Evolutionary conservation across 2,113 vertebrate species (phyloP), one percentile per base, ranked within the genome.

Genomic region (Dipodomys spectabilis): DNA sequence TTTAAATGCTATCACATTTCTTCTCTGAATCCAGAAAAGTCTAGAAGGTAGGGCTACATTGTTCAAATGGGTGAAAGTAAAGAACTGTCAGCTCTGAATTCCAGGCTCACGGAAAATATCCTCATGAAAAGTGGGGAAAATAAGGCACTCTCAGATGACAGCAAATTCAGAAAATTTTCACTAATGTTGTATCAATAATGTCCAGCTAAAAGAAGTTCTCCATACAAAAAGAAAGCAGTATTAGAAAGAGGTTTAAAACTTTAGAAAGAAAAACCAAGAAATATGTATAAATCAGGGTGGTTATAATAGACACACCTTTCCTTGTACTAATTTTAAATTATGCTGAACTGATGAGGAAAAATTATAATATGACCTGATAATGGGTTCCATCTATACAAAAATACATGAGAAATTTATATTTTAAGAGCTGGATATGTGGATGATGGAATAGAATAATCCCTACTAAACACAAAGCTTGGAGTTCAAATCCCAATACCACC

Each of bases 211-310:
- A 30, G 32, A 95, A 80, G 77, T 64, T 91, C 92, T 91, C 60
- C 75, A 93, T 89, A 93, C 60, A 67, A 83, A 65, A 90, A 44
- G 16, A 84, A 91, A 91, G 95, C 32, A 13, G 81, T 67, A 95
- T 44, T 25, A 78, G 82, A 81, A 93, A 84, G 65, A 86, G 35
- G 32, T 16, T 69, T 60, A 16, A 45, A 89, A 75, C 44, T 86
- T 93, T 82, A 88, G 60, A 94, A 95, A 95, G 62, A 77, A 90
- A 93, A 32, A 45, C 91, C 92, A 86, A 86, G 89, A 87, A 82
- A 81, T 71, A 39, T 82, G 49, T 72, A 20, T 74, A 73, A 86
- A 92, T 79, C 71, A 64, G 44, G 45, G 82, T 94, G 90, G 88
- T 84, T 69, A 60, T 80, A 83, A 86, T 72, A 80, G 27, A 86